phyloP scores from a whole-genome alignment of 2,888 invertebrate genomes.

The Metacarcinus magister region DNA sequence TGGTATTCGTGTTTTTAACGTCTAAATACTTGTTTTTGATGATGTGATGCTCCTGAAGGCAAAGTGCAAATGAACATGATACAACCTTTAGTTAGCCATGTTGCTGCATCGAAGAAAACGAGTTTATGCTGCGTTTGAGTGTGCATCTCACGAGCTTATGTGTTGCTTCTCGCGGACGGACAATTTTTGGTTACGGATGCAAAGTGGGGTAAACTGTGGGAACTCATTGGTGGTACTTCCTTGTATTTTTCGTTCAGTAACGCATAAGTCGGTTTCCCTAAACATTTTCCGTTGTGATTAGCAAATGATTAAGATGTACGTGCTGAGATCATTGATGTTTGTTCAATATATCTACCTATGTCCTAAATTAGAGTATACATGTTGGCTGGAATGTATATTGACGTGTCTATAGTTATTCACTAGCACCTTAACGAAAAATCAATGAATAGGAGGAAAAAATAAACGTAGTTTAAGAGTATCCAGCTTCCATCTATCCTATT shows the following conservation, averaged over 20 bases:
- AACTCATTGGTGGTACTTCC: not conserved
- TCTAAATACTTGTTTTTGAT: not conserved
- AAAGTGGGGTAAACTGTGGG: constrained; percentile 31
- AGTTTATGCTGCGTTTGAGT: not conserved
- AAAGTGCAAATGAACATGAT: not conserved
- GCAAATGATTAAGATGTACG: not conserved
- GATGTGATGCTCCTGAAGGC: not conserved
- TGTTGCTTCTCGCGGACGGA: constrained; percentile 35
- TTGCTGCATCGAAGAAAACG: not conserved
- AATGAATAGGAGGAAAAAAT: not conserved
- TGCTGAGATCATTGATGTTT: not conserved
- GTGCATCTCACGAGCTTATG: constrained; percentile 1
- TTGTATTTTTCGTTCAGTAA: constrained; percentile 7
- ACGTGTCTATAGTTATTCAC: not conserved
- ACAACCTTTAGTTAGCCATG: not conserved
- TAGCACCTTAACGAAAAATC: not conserved
- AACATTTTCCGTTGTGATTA: not conserved
- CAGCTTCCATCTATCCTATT: not conserved
- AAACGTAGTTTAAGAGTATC: not conserved
- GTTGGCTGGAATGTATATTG: not conserved
- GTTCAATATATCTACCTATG: not conserved
- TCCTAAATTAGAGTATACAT: not conserved
- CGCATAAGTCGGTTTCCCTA: not conserved
- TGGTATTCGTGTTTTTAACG: not conserved
- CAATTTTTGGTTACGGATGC: constrained; percentile 49